Percentiles rank a stretch among this genome's conserved stretches.
phyloP scores from a whole-genome alignment of 2,113 vertebrate species.

The Mohoua ochrocephala region DNA sequence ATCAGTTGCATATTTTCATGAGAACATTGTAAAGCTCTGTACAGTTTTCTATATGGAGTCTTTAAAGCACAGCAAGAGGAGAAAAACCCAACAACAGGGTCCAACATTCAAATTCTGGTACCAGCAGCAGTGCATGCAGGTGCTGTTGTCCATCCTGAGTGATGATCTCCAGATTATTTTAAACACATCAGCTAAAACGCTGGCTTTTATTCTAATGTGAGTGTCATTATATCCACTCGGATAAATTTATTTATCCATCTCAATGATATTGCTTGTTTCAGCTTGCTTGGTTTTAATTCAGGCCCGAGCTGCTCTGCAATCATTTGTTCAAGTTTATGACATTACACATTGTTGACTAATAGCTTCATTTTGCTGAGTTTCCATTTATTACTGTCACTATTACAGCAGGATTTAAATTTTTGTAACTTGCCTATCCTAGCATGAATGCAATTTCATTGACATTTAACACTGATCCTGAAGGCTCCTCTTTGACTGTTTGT shows the following conservation, averaged over 20 bases:
- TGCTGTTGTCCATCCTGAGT: background rate
- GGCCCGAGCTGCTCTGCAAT: background rate
- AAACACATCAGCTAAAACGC: background rate
- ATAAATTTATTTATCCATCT: background rate
- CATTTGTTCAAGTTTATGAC: constrained; percentile 12
- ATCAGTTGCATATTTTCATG: background rate
- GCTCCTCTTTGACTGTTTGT: constrained; percentile 13
- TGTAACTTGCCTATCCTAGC: constrained; percentile 19
- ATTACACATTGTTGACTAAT: constrained; percentile 21
- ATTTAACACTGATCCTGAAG: constrained; percentile 33
- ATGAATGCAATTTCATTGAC: constrained; percentile 27
- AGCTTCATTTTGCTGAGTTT: constrained; percentile 43
- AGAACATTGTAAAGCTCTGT: background rate
- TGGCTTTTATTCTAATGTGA: background rate
- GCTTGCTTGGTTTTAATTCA: constrained; percentile 16
- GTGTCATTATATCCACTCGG: background rate
- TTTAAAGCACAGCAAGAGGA: background rate
- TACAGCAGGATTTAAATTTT: constrained; percentile 24
- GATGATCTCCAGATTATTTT: background rate
- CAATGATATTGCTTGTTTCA: background rate
- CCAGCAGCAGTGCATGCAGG: background rate
- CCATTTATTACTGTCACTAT: constrained; percentile 42
- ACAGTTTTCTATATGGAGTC: background rate
- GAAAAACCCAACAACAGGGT: background rate
- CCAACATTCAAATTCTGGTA: background rate